Base-by-base conservation (phyloP, 2,888 invertebrate genomes). In the Agrotis clavis region DNA sequence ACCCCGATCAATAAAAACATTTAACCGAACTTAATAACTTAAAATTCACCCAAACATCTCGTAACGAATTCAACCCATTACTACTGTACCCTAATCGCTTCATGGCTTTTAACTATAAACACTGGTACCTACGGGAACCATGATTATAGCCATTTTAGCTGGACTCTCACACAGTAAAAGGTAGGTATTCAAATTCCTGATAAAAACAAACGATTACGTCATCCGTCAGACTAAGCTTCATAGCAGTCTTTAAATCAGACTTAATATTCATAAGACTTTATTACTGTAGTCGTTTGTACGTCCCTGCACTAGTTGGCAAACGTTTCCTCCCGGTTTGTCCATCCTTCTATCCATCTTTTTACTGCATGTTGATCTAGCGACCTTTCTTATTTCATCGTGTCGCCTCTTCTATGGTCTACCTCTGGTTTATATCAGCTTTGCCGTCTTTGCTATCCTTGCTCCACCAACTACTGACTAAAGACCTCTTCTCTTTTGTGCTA, bases 201-300 rank as follows among this genome's bases (percentile, higher is more conserved):
- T 77, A 80, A 78, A 79, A 60, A 69, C 77, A 71, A 71, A 90
- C 79, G 81, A 87, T 73, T 79, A 84, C 78, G 88, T 35, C 35
- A 35, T 35, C 35, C 0, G 80, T 81, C 88, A 87, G 90, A 90
- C 84, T 88, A 84, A 86, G 74, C 66, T 82, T 85, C 77, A 80
- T 89, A 16, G 45, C 84, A 86, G 78, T 79, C 75, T 82, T 82
- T 84, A n/a, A n/a, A 19, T 35, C 14, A 4, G 35, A 30, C 25
- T 25, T 1, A 25, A 25, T 25, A 25, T 25, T 25, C 2, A 25
- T 25, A 25, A 2, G 25, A 25, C 25, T 25, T 25, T 2, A 25
- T 54, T 9, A n/a, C n/a, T n/a, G n/a, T n/a, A n/a, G n/a, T 18
- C 9, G 11, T 30, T 18, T 56, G 4, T n/a, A 13, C 4, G 56